A percentile compares a stretch with the other conserved stretches of the same genome.
These are phyloP conservation scores for Halcyon badia DNA, from an alignment of 2,797 vertebrate species.

Conservation along the genomic window DNA sequence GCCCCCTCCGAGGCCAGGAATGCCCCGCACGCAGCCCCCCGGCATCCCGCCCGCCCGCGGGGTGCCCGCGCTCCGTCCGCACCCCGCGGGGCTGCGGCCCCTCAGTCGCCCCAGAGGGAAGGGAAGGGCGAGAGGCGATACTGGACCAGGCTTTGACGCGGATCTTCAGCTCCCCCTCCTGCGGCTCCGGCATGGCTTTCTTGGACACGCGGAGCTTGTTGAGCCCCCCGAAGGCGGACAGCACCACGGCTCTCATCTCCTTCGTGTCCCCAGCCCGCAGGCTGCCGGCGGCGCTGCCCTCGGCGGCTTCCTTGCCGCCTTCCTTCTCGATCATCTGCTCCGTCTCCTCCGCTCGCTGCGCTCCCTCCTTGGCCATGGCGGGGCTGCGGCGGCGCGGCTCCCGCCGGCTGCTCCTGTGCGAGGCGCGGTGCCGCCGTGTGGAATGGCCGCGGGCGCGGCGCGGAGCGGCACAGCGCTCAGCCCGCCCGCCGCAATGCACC, in stretches of 20 bases:
- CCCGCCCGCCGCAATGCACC: constrained; percentile 75
- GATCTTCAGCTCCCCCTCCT: constrained; percentile 93
- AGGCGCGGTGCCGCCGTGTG: constrained; percentile 15
- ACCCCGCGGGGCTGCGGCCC: constrained; percentile 6
- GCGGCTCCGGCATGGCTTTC: constrained; percentile 95
- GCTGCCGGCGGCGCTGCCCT: constrained; percentile 63
- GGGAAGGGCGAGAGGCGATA: not conserved
- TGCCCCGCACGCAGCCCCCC: not conserved
- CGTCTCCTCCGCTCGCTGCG: constrained; percentile 91
- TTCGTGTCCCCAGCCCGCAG: constrained; percentile 83
- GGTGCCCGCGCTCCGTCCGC: not conserved
- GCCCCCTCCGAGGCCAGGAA: not conserved
- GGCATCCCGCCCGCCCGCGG: not conserved
- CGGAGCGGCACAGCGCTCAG: not conserved
- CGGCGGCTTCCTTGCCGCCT: constrained; percentile 79
- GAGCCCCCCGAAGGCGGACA: constrained; percentile 93
- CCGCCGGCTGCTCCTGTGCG: constrained; percentile 32
- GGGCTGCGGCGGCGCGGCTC: not conserved
- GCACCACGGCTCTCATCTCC: constrained; percentile 95
- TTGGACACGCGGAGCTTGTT: constrained; percentile 94
- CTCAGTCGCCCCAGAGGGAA: not conserved
- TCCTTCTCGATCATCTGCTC: constrained; percentile 93
- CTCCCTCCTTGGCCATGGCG: constrained; percentile 92
- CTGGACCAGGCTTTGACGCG: constrained; percentile 96
- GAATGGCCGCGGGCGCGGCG: constrained; percentile 46